A percentile compares a stretch with the other conserved stretches of the same genome.
Evolutionary conservation across 2,888 invertebrate species (phyloP).

Genomic region (Eilema caniola): DNA sequence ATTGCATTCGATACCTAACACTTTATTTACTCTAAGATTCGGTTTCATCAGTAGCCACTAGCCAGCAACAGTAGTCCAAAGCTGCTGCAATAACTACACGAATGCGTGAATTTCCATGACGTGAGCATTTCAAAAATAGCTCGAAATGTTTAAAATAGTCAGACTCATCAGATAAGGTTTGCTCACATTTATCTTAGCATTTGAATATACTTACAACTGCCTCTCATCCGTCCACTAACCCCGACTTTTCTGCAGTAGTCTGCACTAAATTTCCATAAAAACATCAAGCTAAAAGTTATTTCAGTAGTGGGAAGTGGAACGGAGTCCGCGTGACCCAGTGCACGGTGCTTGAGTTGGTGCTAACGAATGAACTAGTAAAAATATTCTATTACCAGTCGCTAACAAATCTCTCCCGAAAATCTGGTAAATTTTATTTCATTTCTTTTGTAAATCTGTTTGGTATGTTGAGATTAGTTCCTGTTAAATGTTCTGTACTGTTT

Average conservation of each 20-base stretch:
- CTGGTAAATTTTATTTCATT: slow-evolving; percentile 35
- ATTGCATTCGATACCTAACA: not conserved
- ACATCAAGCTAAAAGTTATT: slow-evolving; percentile 56
- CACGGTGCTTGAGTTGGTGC: slow-evolving; percentile 45
- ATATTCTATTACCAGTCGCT: slow-evolving; percentile 55
- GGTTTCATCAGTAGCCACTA: no score
- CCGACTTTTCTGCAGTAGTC: slow-evolving; percentile 7
- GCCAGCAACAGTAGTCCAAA: not conserved
- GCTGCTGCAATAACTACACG: not conserved
- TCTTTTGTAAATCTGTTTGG: slow-evolving; percentile 19
- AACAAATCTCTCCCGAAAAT: slow-evolving; percentile 47
- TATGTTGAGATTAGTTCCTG: not conserved
- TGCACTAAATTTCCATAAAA: slow-evolving; percentile 26
- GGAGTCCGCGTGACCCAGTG: slow-evolving; percentile 63
- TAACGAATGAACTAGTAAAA: slow-evolving; percentile 67
- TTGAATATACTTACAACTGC: not conserved
- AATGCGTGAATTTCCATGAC: not conserved
- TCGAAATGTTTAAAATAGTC: not conserved
- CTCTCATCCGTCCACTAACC: slow-evolving; percentile 14
- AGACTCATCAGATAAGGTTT: not conserved
- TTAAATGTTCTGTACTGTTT: not conserved
- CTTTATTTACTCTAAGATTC: not conserved
- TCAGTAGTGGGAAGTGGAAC: slow-evolving; percentile 58
- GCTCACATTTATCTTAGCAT: not conserved
- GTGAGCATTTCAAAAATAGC: not conserved